Percentiles rank a stretch among this genome's conserved stretches.
These are phyloP conservation scores for Drosophila mettleri DNA, from an alignment of 2,888 invertebrate genomes.

Conservation along the genomic window DNA sequence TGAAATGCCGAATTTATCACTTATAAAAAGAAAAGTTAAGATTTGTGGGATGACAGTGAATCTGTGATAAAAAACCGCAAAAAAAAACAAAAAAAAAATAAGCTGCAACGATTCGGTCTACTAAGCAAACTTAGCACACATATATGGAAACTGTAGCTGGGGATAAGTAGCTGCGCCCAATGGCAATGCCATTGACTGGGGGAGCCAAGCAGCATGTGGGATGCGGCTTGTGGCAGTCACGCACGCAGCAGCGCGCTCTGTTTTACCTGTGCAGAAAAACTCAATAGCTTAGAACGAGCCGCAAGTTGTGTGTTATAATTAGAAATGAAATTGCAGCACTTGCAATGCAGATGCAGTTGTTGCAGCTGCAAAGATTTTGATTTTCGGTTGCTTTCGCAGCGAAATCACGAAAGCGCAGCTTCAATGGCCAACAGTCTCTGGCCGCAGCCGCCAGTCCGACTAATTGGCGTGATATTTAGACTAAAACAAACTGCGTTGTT, in stretches of 20 bases:
- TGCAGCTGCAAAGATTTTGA: constrained; percentile 43
- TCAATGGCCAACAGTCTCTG: constrained; percentile 50
- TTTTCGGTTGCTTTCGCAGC: constrained; percentile 69
- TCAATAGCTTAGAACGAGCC: constrained; percentile 80
- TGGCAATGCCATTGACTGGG: constrained; percentile 31
- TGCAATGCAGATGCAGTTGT: constrained; percentile 21
- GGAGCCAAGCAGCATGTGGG: constrained; percentile 15
- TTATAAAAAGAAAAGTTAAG: constrained; percentile 66
- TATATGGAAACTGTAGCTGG: constrained; percentile 8
- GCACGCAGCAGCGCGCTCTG: constrained; percentile 50
- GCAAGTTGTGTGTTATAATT: constrained; percentile 61
- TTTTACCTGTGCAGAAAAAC: constrained; percentile 62
- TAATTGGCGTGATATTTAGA: constrained; percentile 82
- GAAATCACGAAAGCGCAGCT: constrained; percentile 77
- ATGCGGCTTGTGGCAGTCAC: constrained; percentile 44
- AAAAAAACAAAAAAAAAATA: constrained; percentile 32
- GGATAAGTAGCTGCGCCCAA: constrained; percentile 23
- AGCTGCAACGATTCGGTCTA: constrained; percentile 64
- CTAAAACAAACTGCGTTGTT: constrained; percentile 73
- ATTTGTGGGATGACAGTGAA: constrained; percentile 64
- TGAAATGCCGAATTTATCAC: not conserved
- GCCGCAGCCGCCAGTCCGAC: constrained; percentile 45
- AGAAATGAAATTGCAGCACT: constrained; percentile 57
- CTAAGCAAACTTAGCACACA: constrained; percentile 48
- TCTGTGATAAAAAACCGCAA: constrained; percentile 49